phyloP scores from a whole-genome alignment of 2,113 vertebrate genomes.

The Dryoscopus gambensis region DNA sequence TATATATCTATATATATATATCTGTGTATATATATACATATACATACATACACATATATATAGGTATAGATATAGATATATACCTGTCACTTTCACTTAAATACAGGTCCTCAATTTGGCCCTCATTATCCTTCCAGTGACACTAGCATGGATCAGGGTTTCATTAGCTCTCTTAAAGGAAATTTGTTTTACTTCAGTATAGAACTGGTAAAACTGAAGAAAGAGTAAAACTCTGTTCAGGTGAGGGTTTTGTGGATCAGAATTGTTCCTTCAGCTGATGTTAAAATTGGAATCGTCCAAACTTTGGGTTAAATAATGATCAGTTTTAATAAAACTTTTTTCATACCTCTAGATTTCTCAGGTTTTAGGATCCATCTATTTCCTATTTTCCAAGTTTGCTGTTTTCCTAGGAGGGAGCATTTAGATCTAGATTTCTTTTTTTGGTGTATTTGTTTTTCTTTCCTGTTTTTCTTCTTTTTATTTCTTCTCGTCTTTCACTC shows the following conservation, averaged over 20 bases:
- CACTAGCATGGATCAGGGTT: not conserved
- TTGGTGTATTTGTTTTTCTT: not conserved
- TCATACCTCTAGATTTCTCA: not conserved
- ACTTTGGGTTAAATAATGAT: not conserved
- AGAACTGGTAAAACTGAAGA: not conserved
- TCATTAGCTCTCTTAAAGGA: not conserved
- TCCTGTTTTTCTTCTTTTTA: not conserved
- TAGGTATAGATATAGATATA: not conserved
- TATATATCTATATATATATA: no score
- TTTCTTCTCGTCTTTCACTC: not conserved
- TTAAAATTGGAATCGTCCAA: not conserved
- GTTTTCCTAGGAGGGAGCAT: not conserved
- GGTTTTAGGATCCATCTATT: not conserved
- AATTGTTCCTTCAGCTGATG: not conserved
- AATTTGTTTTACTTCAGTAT: not conserved
- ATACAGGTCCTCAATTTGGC: not conserved
- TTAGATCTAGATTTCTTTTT: not conserved
- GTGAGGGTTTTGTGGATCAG: not conserved
- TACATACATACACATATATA: no score
- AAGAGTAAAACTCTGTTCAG: not conserved
- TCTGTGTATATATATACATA: no score
- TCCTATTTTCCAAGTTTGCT: not conserved
- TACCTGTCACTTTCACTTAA: not conserved
- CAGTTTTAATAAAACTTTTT: not conserved
- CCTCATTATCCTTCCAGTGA: not conserved